phyloP scores from a whole-genome alignment of 2,113 vertebrate genomes.

The Phrynosoma blainvillii region DNA sequence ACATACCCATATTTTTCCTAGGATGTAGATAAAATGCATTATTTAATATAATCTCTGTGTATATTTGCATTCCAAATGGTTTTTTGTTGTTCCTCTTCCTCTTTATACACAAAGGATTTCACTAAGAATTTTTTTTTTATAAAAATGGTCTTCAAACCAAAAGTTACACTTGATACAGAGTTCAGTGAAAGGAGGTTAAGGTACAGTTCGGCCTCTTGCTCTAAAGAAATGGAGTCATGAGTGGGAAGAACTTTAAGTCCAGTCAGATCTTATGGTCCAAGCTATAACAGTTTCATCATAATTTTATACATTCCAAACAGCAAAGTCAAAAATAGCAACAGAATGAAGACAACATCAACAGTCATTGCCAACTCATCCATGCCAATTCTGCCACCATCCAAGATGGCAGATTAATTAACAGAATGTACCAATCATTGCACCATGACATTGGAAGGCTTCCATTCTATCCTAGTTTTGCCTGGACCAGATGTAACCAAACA shows the following conservation, averaged over 20 bases:
- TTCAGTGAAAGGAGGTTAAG: neutral
- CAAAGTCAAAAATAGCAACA: neutral
- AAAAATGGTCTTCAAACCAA: neutral
- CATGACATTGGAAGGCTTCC: neutral
- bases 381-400: neutral
- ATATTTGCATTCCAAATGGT: neutral
- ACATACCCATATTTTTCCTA: neutral
- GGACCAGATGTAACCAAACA: neutral
- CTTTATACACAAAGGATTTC: no score
- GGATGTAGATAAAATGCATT: slow-evolving; percentile 12
- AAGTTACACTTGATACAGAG: neutral
- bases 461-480: neutral
- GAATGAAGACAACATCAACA: neutral
- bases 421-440: neutral
- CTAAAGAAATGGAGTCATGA: neutral
- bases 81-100: neutral
- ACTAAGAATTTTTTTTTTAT: no score
- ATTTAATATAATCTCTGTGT: neutral
- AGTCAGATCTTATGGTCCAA: no score
- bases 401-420: no score
- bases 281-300: neutral
- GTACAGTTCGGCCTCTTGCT: neutral
- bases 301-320: neutral
- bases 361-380: no score
- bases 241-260: no score